Percentiles rank a stretch among this genome's conserved stretches.
phyloP scores from a whole-genome alignment of 2,797 vertebrate species.

The Platalea minor region DNA sequence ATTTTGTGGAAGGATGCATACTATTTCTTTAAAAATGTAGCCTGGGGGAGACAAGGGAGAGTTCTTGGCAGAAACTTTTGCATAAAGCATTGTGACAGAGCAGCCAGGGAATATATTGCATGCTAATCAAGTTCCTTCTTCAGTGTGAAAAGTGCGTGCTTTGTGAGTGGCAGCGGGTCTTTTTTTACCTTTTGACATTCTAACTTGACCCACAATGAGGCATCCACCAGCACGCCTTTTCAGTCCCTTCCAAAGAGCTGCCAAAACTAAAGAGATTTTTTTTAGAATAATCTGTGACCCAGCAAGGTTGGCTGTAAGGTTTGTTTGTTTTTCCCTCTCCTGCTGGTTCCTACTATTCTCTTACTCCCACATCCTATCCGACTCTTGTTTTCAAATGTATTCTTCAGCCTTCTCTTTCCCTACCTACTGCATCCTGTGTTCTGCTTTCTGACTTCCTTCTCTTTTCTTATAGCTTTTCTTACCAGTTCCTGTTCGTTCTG shows the following conservation, averaged over 20 bases:
- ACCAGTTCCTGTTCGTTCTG: constrained; percentile 4
- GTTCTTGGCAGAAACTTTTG: background rate
- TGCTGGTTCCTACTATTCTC: constrained; percentile 44
- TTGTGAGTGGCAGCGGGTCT: constrained; percentile 12
- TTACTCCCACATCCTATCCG: constrained; percentile 6
- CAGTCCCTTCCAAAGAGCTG: constrained; percentile 32
- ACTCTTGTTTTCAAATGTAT: constrained; percentile 39
- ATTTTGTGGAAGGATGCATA: background rate
- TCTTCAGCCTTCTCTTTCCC: constrained; percentile 40
- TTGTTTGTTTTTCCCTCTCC: constrained; percentile 57
- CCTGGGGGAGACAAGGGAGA: background rate
- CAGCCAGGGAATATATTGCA: background rate
- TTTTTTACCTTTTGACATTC: constrained; percentile 30
- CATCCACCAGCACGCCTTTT: constrained; percentile 15
- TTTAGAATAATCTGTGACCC: constrained; percentile 38
- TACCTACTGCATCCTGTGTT: constrained; percentile 57
- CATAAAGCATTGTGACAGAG: background rate
- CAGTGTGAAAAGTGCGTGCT: background rate
- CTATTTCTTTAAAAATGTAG: background rate
- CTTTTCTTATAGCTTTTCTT: constrained; percentile 37
- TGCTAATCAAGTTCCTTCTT: constrained; percentile 33
- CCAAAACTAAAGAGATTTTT: constrained; percentile 14
- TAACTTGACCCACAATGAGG: constrained; percentile 8
- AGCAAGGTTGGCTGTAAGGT: constrained; percentile 4
- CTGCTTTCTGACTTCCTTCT: constrained; percentile 44